These are phyloP conservation scores for Choreutis nemorana DNA, from an alignment of 2,888 invertebrate species.

Conservation along the genomic window DNA sequence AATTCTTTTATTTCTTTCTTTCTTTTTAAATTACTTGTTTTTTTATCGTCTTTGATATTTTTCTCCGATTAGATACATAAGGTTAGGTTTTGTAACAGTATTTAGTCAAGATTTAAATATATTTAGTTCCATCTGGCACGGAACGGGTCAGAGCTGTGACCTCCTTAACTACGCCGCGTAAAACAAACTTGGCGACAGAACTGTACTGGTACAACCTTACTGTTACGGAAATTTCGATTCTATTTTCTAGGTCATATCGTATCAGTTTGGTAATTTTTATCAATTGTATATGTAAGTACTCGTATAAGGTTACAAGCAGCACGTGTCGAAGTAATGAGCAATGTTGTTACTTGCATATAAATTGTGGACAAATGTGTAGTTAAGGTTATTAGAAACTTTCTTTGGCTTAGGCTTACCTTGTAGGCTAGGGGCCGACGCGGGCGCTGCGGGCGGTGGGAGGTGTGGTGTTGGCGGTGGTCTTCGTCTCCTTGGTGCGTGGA, in stretches of 20 bases:
- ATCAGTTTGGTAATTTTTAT: no score
- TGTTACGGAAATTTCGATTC: no score
- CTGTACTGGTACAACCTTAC: conserved; percentile 5
- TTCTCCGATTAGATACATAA: no score
- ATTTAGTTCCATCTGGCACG: no score
- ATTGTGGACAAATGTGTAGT: no score
- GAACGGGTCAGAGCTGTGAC: conserved; percentile 9
- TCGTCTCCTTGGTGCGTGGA: conserved; percentile 73
- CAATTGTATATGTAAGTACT: no score
- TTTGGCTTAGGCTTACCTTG: conserved; percentile 63
- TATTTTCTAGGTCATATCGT: no score
- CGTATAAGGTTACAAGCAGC: conserved; percentile 8
- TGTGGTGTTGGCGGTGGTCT: conserved; percentile 50
- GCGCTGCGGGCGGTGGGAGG: conserved; percentile 46
- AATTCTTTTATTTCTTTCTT: no score
- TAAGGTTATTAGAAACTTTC: conserved; percentile 3
- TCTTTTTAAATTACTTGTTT: no score
- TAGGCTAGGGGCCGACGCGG: conserved; percentile 52
- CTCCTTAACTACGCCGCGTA: conserved; percentile 13
- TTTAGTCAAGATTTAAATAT: no score
- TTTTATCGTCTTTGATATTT: no score
- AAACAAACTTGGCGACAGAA: conserved; percentile 13
- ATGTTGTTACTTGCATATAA: background rate
- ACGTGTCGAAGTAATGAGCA: conserved; percentile 14
- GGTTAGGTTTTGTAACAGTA: no score